Percentiles rank a stretch among this genome's conserved stretches.
These are phyloP conservation scores for Phenacoccus solenopsis DNA, from an alignment of 1,140 invertebrate genomes.

Conservation along the genomic window DNA sequence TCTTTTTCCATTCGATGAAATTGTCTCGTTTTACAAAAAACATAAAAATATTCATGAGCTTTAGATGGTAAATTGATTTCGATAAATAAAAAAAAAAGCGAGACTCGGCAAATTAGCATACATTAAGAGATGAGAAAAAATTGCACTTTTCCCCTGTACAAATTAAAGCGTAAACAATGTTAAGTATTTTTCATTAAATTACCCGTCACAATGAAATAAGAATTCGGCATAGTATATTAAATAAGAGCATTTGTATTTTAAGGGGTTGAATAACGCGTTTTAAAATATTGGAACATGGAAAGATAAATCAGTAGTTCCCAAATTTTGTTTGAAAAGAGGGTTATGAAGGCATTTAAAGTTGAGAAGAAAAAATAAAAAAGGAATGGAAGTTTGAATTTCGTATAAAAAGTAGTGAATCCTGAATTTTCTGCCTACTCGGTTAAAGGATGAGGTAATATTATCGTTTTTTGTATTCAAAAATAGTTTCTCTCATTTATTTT, in stretches of 20 bases:
- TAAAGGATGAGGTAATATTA: too few relatives aligned
- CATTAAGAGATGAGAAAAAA: background rate
- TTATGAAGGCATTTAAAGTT: too few relatives aligned
- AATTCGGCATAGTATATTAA: background rate
- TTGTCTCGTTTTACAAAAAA: background rate
- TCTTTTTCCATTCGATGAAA: background rate
- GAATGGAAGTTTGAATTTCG: too few relatives aligned
- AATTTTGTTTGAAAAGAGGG: too few relatives aligned
- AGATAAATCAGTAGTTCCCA: background rate
- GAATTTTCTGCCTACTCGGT: too few relatives aligned
- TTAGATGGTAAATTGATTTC: background rate
- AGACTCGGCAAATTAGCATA: background rate
- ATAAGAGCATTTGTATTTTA: background rate
- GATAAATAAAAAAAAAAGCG: background rate
- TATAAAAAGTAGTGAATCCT: too few relatives aligned
- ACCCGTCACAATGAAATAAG: background rate
- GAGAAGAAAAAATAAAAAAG: too few relatives aligned
- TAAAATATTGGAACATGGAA: background rate
- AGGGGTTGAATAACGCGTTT: background rate
- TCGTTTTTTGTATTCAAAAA: too few relatives aligned
- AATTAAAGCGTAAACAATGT: background rate
- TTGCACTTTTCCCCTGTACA: background rate
- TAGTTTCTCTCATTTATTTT: too few relatives aligned
- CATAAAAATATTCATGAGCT: background rate
- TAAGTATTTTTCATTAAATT: slow-evolving; percentile 4